Base-by-base conservation (phyloP, 1,140 invertebrate genomes). In the Papilio polytes region DNA sequence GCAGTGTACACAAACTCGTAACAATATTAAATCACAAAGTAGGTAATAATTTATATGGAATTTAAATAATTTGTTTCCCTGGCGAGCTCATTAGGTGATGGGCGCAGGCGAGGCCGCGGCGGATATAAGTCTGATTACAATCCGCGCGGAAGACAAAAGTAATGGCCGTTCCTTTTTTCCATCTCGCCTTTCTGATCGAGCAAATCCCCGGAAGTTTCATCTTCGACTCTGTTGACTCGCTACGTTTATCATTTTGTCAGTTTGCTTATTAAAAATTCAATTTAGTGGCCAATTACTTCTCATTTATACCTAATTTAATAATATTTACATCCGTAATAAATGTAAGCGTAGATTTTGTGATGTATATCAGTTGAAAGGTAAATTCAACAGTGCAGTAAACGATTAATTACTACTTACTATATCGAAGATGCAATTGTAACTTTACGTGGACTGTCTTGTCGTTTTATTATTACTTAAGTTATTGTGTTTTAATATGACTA, bases 91-190 rank as follows among this genome's bases (percentile, higher is more conserved):
- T 70, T 70, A 70, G 13, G 12, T 7, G 1, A 2, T 7, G 26
- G 1, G 26, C 22, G 26, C 26, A 15, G 51, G 46, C 56, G 9
- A 10, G 9, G 7, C n/a, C n/a, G 20, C 9, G 59, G 20, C 59
- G 22, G 63, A 31, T 36, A 70, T 70, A 70, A 70, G 63, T 70
- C 63, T 70, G 63, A 70, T 70, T 31, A 70, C 63, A 70, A 70
- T 70, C 63, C 63, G 63, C 22, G 22, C 63, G 63, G 63, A 66
- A 66, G 26, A 66, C 63, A 66, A 66, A 66, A 66, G 26, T 36
- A 66, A 66, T 66, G 63, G 63, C 63, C 63, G 63, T 13, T 31
- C 63, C 63, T 66, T 66, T 66, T 66, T 66, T 66, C 63, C 26
- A 66, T 66, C 63, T 66, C 63, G 63, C 22, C 63, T 66, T 66